Percentiles rank a stretch among this genome's conserved stretches.
Conservation (phyloP, 2,113 vertebrate species). For the Dryoscopus gambensis region DNA sequence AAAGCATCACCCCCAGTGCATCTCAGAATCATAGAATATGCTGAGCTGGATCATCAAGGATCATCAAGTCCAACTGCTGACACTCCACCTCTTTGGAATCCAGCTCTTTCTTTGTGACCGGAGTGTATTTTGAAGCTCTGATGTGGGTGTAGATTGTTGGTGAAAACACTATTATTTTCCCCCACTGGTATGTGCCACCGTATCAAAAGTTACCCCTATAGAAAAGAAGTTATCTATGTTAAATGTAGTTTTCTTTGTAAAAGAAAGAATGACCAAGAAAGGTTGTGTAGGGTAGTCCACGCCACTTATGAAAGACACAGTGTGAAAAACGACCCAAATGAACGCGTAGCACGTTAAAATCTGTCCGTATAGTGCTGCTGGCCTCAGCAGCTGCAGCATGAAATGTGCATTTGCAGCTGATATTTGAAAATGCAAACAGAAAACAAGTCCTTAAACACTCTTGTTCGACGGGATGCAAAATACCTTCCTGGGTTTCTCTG, state of each 20-base stretch:
- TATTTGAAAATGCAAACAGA: background rate
- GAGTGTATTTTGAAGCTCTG: background rate
- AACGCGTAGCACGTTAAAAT: background rate
- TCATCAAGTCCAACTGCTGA: background rate
- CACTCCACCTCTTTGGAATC: background rate
- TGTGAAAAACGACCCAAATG: background rate
- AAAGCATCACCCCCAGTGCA: fast-evolving
- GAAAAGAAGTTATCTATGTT: background rate
- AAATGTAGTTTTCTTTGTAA: background rate
- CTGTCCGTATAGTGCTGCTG: background rate
- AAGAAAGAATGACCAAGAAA: too few relatives aligned
- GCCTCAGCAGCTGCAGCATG: background rate
- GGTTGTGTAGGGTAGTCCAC: background rate
- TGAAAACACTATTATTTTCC: background rate
- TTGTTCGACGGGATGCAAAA: fast-evolving
- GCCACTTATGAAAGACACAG: background rate
- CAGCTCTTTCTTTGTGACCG: background rate
- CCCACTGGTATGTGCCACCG: fast-evolving
- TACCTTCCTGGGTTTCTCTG: background rate
- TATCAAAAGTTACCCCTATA: background rate
- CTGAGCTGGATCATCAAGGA: background rate
- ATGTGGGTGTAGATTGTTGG: background rate
- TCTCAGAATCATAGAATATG: background rate
- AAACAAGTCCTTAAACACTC: background rate
- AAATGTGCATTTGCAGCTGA: background rate